Evolutionary conservation across 2,888 invertebrate species (phyloP).

Genomic region (Platycheirus albimanus): DNA sequence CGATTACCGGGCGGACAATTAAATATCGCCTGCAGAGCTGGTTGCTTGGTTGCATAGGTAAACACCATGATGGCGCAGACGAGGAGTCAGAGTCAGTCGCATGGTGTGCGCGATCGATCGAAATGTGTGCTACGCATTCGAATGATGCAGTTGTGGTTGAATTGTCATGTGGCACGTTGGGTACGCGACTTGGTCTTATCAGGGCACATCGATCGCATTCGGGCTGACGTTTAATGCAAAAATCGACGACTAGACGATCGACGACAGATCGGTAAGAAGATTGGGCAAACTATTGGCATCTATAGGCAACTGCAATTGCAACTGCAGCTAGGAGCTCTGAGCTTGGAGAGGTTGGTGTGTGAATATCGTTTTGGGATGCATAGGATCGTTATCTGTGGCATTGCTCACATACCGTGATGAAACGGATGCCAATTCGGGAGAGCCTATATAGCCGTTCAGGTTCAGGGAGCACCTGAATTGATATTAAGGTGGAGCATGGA

Average conservation of each 20-base stretch:
- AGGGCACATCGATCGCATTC: slow-evolving; percentile 71
- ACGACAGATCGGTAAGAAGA: slow-evolving; percentile 69
- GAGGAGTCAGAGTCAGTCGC: too few relatives aligned
- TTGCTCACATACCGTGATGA: slow-evolving; percentile 68
- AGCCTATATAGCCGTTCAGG: slow-evolving; percentile 47
- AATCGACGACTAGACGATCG: slow-evolving; percentile 73
- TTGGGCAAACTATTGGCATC: slow-evolving; percentile 36
- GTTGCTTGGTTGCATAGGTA: slow-evolving; percentile 21
- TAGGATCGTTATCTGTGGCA: slow-evolving; percentile 68
- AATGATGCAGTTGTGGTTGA: slow-evolving; percentile 65
- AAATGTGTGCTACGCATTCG: slow-evolving; percentile 64
- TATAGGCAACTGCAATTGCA: slow-evolving; percentile 5
- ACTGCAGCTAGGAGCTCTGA: too few relatives aligned
- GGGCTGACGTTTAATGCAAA: slow-evolving; percentile 71
- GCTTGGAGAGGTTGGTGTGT: slow-evolving; percentile 36
- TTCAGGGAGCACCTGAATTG: slow-evolving; percentile 61
- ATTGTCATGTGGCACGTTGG: slow-evolving; percentile 71
- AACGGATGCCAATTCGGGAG: slow-evolving; percentile 71
- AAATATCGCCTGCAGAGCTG: slow-evolving; percentile 65
- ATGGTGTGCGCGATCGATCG: slow-evolving; percentile 16
- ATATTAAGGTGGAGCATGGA: slow-evolving; percentile 66
- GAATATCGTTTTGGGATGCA: slow-evolving; percentile 60
- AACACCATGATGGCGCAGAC: slow-evolving; percentile 8
- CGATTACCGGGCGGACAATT: slow-evolving; percentile 70
- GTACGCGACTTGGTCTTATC: slow-evolving; percentile 57